Percentiles rank a stretch among this genome's conserved stretches.
phyloP scores from a whole-genome alignment of 2,113 vertebrate genomes.

The Corythaixoides concolor region DNA sequence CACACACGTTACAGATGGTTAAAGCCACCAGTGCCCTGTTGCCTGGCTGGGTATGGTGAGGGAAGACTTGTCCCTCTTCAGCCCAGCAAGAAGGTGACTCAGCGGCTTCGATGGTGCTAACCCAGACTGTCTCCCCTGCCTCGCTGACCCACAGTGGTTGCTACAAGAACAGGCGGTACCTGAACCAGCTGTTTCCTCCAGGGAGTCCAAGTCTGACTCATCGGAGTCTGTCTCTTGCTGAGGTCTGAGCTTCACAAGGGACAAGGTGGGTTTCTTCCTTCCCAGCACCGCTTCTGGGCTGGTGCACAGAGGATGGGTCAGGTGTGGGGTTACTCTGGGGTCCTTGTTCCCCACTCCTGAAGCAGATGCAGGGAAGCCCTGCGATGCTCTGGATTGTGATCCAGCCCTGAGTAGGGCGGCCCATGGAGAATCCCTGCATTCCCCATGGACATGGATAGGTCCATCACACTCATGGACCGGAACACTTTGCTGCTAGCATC shows the following conservation, averaged over 20 bases:
- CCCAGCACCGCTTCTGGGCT: constrained; percentile 62
- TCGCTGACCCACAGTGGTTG: not conserved
- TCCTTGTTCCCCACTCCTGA: not conserved
- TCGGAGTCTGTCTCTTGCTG: not conserved
- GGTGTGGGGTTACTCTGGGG: accelerated
- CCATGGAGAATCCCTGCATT: accelerated
- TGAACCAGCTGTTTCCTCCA: not conserved
- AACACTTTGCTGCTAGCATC: not conserved
- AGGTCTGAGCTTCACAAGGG: not conserved
- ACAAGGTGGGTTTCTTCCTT: not conserved
- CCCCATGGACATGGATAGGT: accelerated
- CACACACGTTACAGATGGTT: not conserved
- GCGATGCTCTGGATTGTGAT: not conserved
- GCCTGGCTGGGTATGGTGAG: accelerated
- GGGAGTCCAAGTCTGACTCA: constrained; percentile 60
- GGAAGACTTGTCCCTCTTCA: not conserved
- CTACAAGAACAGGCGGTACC: not conserved
- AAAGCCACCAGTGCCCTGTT: not conserved
- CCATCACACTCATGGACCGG: too few relatives aligned
- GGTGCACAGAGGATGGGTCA: not conserved
- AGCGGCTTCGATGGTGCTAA: not conserved
- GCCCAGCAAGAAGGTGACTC: not conserved
- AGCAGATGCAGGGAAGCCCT: not conserved
- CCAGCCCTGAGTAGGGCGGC: not conserved
- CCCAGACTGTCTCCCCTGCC: not conserved